These are phyloP conservation scores for Melanotaenia parkinsoni DNA, from an alignment of 2,797 vertebrate species.

Conservation along the genomic window DNA sequence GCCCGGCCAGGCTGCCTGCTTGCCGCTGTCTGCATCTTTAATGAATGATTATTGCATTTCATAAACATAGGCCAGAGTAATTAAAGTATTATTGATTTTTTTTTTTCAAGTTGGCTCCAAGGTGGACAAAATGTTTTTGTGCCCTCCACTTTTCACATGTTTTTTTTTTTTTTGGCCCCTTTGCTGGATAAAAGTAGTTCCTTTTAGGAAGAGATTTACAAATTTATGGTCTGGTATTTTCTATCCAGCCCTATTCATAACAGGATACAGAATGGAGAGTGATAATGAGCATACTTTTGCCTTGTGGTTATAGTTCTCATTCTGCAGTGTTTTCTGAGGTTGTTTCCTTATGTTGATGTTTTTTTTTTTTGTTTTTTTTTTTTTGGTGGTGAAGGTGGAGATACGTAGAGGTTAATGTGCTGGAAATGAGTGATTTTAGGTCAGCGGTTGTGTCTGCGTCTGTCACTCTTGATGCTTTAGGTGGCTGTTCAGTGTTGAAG, in stretches of 20 bases:
- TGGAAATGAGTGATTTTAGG: slow-evolving; percentile 84
- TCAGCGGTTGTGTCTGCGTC: slow-evolving; percentile 80
- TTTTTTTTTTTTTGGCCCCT: slow-evolving; percentile 34
- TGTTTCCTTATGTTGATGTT: slow-evolving; percentile 45
- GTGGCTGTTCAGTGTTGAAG: slow-evolving; percentile 63
- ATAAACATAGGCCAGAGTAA: slow-evolving; percentile 90
- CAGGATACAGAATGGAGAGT: slow-evolving; percentile 42
- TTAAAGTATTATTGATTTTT: slow-evolving; percentile 91
- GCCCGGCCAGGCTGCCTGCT: slow-evolving; percentile 55
- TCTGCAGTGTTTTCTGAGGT: slow-evolving; percentile 37
- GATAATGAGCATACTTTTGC: slow-evolving; percentile 37
- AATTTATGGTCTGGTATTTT: slow-evolving; percentile 33
- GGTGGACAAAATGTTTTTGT: slow-evolving; percentile 46
- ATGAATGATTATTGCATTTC: slow-evolving; percentile 94
- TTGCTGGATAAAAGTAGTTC: slow-evolving; percentile 33
- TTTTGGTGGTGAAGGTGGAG: slow-evolving; percentile 67
- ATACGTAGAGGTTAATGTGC: slow-evolving; percentile 79
- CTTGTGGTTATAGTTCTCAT: slow-evolving; percentile 38
- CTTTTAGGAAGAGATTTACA: slow-evolving; percentile 60
- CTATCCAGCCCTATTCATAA: slow-evolving; percentile 41
- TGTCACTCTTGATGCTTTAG: slow-evolving; percentile 73
- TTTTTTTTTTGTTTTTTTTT: slow-evolving; percentile 20
- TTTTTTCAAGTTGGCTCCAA: slow-evolving; percentile 36
- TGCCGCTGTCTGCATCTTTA: slow-evolving; percentile 91
- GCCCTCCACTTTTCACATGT: slow-evolving; percentile 16